A percentile compares a stretch with the other conserved stretches of the same genome.
These are phyloP conservation scores for rat (Rattus norvegicus) DNA, from an alignment of 2,113 vertebrate species.

Conservation along the genomic window GRCr8 NC_086019.1:181349501-181350000, in stretches of 20 bases:
- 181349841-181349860: neutral
- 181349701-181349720: neutral
- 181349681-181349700: neutral
- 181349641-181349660: neutral
- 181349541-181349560: neutral
- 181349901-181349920: neutral
- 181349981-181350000: neutral
- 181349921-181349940: neutral
- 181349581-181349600: neutral
- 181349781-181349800: neutral
- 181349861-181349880: neutral
- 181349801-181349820: neutral
- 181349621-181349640: neutral
- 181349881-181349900: neutral
- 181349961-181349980: neutral
- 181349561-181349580: no score
- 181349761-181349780: neutral
- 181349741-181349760: neutral
- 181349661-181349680: neutral
- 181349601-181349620: neutral
- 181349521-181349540: neutral
- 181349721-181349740: neutral
- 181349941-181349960: neutral
- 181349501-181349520: rapidly evolving
- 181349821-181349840: no score